Evolutionary conservation across 2,797 vertebrate genomes (phyloP).

Genomic region (Lepilemur ruficaudatus): DNA sequence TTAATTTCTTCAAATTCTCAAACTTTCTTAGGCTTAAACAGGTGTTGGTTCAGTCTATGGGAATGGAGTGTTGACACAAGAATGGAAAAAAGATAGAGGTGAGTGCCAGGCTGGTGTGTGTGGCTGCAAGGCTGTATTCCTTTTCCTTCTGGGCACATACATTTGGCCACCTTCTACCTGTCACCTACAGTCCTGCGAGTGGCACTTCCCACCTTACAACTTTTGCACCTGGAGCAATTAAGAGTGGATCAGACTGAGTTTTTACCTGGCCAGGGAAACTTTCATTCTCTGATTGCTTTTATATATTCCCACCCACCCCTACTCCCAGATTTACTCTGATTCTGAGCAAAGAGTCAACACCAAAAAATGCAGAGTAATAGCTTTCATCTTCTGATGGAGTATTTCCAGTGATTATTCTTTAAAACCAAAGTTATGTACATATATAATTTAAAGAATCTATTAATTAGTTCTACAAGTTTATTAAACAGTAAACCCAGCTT

Average conservation of each 20-base stretch:
- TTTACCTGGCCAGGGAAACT: background rate
- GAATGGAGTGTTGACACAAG: background rate
- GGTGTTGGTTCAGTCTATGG: conserved; percentile 3
- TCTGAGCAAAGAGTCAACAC: background rate
- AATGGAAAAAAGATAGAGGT: background rate
- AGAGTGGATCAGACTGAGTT: background rate
- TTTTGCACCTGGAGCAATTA: background rate
- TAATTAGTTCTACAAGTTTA: background rate
- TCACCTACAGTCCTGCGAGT: background rate
- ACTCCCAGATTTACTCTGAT: background rate
- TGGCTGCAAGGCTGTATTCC: background rate
- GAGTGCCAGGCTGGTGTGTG: background rate
- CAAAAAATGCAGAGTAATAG: background rate
- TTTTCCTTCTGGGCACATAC: background rate
- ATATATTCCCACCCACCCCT: too few species aligned
- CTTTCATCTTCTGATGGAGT: background rate
- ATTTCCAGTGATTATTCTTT: background rate
- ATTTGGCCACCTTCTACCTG: background rate
- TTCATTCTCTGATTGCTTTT: background rate
- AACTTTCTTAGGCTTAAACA: conserved; percentile 39
- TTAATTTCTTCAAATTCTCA: conserved; percentile 57
- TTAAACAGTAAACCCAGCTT: background rate
- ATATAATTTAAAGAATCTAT: background rate
- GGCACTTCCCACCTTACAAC: background rate
- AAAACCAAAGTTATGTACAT: background rate